phyloP scores from a whole-genome alignment of 2,113 vertebrate species.

The Cricetomys ansorgei region DNA sequence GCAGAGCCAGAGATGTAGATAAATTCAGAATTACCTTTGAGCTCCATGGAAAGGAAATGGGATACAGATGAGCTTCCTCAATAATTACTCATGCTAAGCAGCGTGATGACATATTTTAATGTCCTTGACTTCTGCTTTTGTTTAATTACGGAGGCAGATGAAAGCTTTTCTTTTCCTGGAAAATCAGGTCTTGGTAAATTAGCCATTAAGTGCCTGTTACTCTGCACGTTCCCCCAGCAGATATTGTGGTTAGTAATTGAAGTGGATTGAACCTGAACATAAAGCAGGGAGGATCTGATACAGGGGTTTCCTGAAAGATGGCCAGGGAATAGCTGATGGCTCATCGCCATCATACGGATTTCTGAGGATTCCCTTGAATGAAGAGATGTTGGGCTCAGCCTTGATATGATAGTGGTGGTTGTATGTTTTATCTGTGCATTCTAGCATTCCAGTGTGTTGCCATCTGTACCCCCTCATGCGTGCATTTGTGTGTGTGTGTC shows the following conservation, averaged over 20 bases:
- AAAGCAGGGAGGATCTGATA: neutral
- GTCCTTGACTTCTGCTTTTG: slow-evolving; percentile 69
- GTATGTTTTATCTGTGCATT: neutral
- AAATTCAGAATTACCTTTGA: slow-evolving; percentile 54
- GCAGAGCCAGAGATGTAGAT: neutral
- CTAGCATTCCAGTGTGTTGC: neutral
- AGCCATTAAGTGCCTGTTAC: slow-evolving; percentile 6
- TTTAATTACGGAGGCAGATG: slow-evolving; percentile 53
- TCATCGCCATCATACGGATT: neutral
- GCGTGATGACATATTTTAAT: slow-evolving; percentile 37
- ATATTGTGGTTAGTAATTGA: slow-evolving; percentile 27
- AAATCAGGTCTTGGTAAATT: slow-evolving; percentile 25
- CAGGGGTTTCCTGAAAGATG: neutral
- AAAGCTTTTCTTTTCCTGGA: slow-evolving; percentile 51
- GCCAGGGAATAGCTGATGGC: neutral
- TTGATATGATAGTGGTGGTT: neutral
- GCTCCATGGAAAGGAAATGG: slow-evolving; percentile 66
- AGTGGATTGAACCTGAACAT: slow-evolving; percentile 16
- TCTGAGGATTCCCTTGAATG: neutral
- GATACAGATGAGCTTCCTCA: slow-evolving; percentile 74
- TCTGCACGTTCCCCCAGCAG: neutral
- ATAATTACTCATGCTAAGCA: slow-evolving; percentile 19
- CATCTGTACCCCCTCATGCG: neutral
- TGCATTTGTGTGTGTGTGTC: neutral
- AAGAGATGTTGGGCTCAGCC: neutral